A percentile compares a stretch with the other conserved stretches of the same genome.
Conservation (phyloP, 2,113 vertebrate species). For the Macroglossus sobrinus region DNA sequence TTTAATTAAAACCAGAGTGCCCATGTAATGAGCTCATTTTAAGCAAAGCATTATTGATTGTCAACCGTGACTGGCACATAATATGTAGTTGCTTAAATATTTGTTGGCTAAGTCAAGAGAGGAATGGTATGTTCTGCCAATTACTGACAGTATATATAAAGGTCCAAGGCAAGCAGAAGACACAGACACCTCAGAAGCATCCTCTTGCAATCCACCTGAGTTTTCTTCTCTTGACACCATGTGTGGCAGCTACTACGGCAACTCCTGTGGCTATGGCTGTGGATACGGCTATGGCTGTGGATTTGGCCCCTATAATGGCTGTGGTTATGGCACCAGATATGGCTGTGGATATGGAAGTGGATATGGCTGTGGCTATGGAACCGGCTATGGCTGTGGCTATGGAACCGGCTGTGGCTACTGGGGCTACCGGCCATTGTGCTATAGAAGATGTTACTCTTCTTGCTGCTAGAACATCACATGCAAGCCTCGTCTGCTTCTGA, state of each 20-base stretch:
- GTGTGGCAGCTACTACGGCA: too few species aligned
- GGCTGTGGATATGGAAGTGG: not conserved
- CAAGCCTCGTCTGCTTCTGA: not conserved
- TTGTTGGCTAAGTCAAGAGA: not conserved
- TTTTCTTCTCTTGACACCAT: too few species aligned
- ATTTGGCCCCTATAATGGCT: accelerated
- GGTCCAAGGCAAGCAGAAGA: not conserved
- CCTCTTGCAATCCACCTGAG: too few species aligned
- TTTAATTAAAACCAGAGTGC: too few species aligned
- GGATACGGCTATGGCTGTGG: not conserved
- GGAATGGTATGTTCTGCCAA: not conserved
- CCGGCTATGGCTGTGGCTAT: not conserved
- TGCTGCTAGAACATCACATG: not conserved
- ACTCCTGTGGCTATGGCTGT: too few species aligned
- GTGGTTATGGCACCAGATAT: not conserved
- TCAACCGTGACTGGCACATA: not conserved
- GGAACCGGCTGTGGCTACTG: not conserved
- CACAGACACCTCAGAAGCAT: not conserved
- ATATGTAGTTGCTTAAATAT: not conserved
- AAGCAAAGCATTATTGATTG: not conserved
- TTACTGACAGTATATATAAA: not conserved
- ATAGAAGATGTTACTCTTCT: slow-evolving; percentile 17
- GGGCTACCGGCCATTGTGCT: not conserved
- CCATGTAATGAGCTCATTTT: too few species aligned
- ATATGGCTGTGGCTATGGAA: not conserved